Evolutionary conservation across 2,113 vertebrate genomes (phyloP), one percentile per base, ranked within the genome.

Genomic region (Strix aluco): DNA sequence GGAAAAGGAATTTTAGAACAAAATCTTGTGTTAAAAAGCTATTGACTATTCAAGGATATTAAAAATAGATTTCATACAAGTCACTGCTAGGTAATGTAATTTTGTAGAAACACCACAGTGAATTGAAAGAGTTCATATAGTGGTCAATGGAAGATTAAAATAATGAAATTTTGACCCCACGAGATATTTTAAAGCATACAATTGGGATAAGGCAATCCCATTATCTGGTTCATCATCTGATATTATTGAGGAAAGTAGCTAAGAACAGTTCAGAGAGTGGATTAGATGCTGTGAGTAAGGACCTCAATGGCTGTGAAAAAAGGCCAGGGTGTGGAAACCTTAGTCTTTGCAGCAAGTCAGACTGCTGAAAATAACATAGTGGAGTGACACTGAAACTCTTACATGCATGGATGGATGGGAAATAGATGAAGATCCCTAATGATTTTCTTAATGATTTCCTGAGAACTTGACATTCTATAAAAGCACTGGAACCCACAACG

Each of bases 141-240:
- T 66, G 90, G 87, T 80, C 90, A 93, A 61, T 57, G 71, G 62
- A 54, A 91, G 85, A 96, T 94, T 85, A 91, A 96, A 96, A 94
- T 75, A 89, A 96, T 77, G 52, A 79, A 79, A 95, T 94, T 94
- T 87, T 90, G 78, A 69, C 70, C 51, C 49, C 7, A 4, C 3
- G 23, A 80, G 62, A 55, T 51, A 73, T 87, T 86, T 88, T 55
- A 80, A 90, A 92, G 47, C 82, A 47, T 77, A 54, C 65, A 62
- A 92, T 26, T 83, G 71, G 62, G 58, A 89, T 62, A 59, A 46
- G 12, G n/a, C 19, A 92, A 94, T 57, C 58, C 34, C 46, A 90
- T 90, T 93, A 90, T 51, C 88, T 69, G 70, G 49, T 65, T 87
- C 57, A 84, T 86, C 77, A 84, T 89, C 89, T 92, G 65, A 70